These are phyloP conservation scores for Stegophylla sp. DNA, from an alignment of 2,888 invertebrate species.

Conservation along the genomic window DNA sequence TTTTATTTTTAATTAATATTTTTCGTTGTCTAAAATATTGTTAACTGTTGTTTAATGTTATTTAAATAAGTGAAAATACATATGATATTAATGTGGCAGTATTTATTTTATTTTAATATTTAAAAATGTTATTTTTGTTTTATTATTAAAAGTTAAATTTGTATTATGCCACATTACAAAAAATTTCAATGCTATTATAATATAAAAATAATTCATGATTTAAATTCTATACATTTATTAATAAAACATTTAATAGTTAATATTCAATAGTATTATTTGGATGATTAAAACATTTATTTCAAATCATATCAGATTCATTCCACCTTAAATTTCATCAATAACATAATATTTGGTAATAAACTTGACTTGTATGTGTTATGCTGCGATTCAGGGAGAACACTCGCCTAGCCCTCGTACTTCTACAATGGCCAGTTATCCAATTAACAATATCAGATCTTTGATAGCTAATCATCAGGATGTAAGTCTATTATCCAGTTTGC, in stretches of 20 bases:
- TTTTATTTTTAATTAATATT: too few relatives aligned
- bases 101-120: too few relatives aligned
- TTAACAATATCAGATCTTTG: conserved; percentile 86
- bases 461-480: conserved; percentile 87
- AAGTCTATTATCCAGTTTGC: conserved; percentile 67
- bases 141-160: neutral
- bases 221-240: neutral
- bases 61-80: too few relatives aligned
- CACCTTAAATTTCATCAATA: conserved; percentile 8
- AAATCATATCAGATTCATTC: too few relatives aligned
- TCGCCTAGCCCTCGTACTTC: conserved; percentile 90
- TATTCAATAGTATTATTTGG: too few relatives aligned
- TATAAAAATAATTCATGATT: neutral
- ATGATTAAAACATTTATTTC: too few relatives aligned
- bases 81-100: too few relatives aligned
- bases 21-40: too few relatives aligned
- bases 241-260: too few relatives aligned
- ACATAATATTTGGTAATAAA: conserved; percentile 45
- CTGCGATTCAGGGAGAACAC: conserved; percentile 81
- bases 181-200: neutral
- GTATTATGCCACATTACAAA: neutral
- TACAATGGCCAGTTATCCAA: conserved; percentile 89
- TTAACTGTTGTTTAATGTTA: too few relatives aligned
- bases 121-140: neutral
- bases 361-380: conserved; percentile 67